Conservation (phyloP, 2,113 vertebrate genomes). For the Ochotona curzoniae region DNA sequence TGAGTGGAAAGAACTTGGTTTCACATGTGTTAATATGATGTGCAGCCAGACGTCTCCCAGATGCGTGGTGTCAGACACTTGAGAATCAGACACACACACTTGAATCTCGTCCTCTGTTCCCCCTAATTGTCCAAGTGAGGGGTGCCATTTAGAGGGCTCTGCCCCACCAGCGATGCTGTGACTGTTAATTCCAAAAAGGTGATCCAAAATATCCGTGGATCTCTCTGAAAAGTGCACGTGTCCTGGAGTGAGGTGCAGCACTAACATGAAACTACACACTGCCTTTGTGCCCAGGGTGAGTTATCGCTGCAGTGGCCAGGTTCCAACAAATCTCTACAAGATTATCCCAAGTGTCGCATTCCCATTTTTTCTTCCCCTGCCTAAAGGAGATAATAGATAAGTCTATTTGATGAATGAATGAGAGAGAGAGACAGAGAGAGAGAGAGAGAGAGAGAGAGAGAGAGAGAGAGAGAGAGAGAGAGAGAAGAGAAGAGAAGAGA, state of each 20-base stretch:
- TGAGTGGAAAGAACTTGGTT: neutral
- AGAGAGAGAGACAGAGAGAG: neutral
- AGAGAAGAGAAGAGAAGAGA: neutral
- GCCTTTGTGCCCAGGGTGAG: neutral
- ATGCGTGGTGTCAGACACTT: neutral
- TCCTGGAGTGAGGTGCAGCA: neutral
- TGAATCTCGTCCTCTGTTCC: conserved; percentile 42
- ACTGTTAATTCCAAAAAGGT: conserved; percentile 68
- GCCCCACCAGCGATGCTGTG: conserved; percentile 64
- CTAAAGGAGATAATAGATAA: neutral
- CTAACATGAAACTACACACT: neutral
- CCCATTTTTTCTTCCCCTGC: conserved; percentile 51
- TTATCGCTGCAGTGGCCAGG: neutral
- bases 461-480: neutral
- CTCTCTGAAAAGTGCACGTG: neutral
- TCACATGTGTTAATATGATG: neutral
- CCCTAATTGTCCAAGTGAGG: conserved; percentile 68
- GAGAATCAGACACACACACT: neutral
- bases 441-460: neutral
- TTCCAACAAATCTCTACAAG: neutral
- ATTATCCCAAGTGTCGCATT: neutral
- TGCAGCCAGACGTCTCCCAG: neutral
- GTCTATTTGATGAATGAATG: neutral
- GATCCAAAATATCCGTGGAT: conserved; percentile 19
- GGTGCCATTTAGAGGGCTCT: conserved; percentile 22